A percentile compares a stretch with the other conserved stretches of the same genome.
These are phyloP conservation scores for Campopleginae sp. DNA, from an alignment of 2,888 invertebrate species.

Conservation along the genomic window DNA sequence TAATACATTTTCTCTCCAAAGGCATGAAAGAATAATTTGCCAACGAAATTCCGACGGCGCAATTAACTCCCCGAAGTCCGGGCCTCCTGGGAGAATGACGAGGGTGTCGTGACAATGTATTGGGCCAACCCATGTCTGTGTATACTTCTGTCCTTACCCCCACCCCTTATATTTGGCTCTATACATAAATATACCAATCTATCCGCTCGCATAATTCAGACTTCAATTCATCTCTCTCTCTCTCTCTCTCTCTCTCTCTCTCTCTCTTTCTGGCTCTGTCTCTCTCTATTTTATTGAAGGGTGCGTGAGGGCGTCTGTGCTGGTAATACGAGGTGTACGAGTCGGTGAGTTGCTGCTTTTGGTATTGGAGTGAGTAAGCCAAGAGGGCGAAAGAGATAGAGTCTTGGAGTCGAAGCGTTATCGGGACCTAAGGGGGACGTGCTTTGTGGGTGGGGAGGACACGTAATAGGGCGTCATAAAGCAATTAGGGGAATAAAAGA, in stretches of 20 bases:
- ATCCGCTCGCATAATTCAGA: slow-evolving; percentile 45
- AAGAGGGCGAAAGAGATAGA: slow-evolving; percentile 37
- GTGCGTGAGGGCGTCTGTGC: slow-evolving; percentile 31
- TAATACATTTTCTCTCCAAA: slow-evolving; percentile 66
- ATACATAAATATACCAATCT: slow-evolving; percentile 37
- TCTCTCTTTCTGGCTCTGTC: background rate
- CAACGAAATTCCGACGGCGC: slow-evolving; percentile 78
- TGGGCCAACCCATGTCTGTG: slow-evolving; percentile 34
- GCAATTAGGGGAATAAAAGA: slow-evolving; percentile 74
- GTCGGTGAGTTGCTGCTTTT: slow-evolving; percentile 8
- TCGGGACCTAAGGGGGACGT: slow-evolving; percentile 53
- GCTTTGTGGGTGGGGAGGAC: slow-evolving; percentile 33
- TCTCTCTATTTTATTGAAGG: slow-evolving; percentile 21
- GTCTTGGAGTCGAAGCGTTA: slow-evolving; percentile 32
- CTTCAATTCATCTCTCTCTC: background rate
- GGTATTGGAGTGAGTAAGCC: slow-evolving; percentile 34
- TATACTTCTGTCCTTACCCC: background rate
- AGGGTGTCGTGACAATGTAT: slow-evolving; percentile 55
- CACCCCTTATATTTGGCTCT: slow-evolving; percentile 11
- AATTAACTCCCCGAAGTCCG: slow-evolving; percentile 76
- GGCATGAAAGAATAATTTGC: slow-evolving; percentile 75
- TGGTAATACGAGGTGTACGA: background rate
- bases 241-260: slow-evolving; percentile 1
- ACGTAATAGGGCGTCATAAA: slow-evolving; percentile 71
- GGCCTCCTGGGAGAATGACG: slow-evolving; percentile 64